Base-by-base conservation (phyloP, 2,113 vertebrate genomes). In the Vidua macroura region DNA sequence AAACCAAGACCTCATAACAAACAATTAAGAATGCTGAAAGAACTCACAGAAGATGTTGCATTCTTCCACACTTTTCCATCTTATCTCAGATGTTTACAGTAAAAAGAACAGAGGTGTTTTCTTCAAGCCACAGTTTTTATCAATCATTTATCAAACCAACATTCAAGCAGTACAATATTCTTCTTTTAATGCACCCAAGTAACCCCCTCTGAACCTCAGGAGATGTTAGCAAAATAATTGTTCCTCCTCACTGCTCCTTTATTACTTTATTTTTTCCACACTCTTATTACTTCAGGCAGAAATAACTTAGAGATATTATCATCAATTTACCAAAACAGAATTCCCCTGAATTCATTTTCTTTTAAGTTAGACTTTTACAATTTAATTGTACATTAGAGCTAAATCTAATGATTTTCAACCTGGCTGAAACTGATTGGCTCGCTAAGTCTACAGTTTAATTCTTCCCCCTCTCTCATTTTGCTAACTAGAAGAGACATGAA, bases 31-130 rank as follows among this genome's bases (percentile, higher is more conserved):
- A 70, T 3, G 21, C 39, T 64, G 44, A 31, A 59, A 76, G 52
- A 93, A 63, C 56, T 64, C 4, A 0, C 60, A 64, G 41, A 84
- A 48, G 33, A n/a, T n/a, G 18, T 33, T 88, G 39, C 4, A 1
- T n/a, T 92, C 77, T 79, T 73, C 48, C 69, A 89, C 85, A 69
- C 33, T 52, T 68, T 51, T 60, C 58, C 31, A 64, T 81, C 73
- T 94, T 81, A 88, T 88, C 90, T 90, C 56, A 84, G 33, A 56
- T 69, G 73, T 90, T 91, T 83, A 90, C 37, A 84, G 53, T 8
- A 74, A 73, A 60, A 81, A 80, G 62, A 95, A 89, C 70, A 93
- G 41, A 92, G 55, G 67, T 8, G 44, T 49, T 86, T 79, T 89
- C 80, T 76, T 90, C 86, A 84, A 89, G 51, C 53, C 15, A 58